phyloP scores from a whole-genome alignment of 2,113 vertebrate genomes.

The Camelus bactrianus region DNA sequence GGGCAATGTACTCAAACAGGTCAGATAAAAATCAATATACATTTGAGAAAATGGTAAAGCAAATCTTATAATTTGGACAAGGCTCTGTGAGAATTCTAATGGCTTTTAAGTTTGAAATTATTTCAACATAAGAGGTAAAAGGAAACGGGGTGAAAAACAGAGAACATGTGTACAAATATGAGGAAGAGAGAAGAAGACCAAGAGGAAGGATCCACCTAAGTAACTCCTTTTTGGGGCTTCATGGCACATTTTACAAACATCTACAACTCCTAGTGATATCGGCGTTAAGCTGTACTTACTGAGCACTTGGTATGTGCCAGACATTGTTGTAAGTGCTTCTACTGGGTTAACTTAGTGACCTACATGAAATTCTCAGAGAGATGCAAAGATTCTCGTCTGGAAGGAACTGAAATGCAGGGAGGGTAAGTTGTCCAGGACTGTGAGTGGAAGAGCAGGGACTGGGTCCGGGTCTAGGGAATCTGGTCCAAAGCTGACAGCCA shows the following conservation, averaged over 20 bases:
- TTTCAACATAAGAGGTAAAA: not conserved
- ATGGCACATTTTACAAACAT: not conserved
- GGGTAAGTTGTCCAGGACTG: not conserved
- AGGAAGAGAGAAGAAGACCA: not conserved
- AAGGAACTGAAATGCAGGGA: not conserved
- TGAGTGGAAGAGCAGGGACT: not conserved
- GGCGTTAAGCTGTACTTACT: not conserved
- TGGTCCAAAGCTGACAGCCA: not conserved
- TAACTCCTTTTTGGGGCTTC: not conserved
- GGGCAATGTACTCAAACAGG: not conserved
- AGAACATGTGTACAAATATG: not conserved
- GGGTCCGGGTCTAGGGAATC: not conserved
- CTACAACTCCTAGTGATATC: not conserved
- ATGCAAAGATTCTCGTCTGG: not conserved
- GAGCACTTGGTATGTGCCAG: not conserved
- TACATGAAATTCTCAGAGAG: not conserved
- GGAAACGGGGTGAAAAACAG: not conserved
- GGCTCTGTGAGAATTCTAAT: not conserved
- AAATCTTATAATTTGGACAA: conserved; percentile 8
- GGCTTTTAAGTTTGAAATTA: conserved; percentile 32
- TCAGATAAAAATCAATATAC: not conserved
- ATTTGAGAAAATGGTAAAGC: not conserved
- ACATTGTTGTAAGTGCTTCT: not conserved
- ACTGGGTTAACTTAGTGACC: not conserved
- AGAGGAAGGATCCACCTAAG: not conserved